Evolutionary conservation across 1,140 invertebrate genomes (phyloP), one percentile per base, ranked within the genome.

Genomic region (Venustaconcha ellipsiformis): DNA sequence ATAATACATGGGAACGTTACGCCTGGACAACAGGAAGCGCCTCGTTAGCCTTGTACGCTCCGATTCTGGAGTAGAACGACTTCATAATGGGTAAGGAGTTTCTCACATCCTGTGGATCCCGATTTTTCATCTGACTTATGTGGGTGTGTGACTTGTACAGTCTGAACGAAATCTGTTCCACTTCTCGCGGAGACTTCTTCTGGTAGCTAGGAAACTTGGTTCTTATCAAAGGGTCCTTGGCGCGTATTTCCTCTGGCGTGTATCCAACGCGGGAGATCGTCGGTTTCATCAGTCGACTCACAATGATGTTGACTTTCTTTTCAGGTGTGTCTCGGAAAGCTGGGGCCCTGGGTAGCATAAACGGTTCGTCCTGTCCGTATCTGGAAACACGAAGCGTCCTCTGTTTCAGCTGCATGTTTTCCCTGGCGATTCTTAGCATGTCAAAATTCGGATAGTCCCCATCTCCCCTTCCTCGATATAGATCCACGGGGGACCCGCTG

Each of bases 101-200:
- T 57, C 69, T 56, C 3, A 77, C 75, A 17, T 72, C 69, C 8
- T 77, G 70, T 8, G 69, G 70, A 58, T 77, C 75, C 17, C 75
- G 37, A 30, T 56, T 57, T 55, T 77, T 77, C 64, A 77, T 13
- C 30, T 77, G 72, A 14, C 70, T 72, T 70, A 77, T 77, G 48
- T 77, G 75, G 57, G 75, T 77, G 70, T 77, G 75, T 56, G 75
- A 68, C 26, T 77, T 70, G 26, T 77, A 77, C 48, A 77, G 70
- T 70, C 75, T 60, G 48, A 68, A 68, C 12, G 75, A 77, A 13
- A 77, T 70, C 23, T 70, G 67, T 69, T 77, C 68, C 6, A 77
- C 70, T 63, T 77, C 70, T 57, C 68, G 70, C 65, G 75, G 75
- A 11, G 75, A 77, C 75, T 72, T 30, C 14, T 70, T 72, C 17